phyloP scores from a whole-genome alignment of 2,797 vertebrate genomes.

The Phrynocephalus vlangalii region DNA sequence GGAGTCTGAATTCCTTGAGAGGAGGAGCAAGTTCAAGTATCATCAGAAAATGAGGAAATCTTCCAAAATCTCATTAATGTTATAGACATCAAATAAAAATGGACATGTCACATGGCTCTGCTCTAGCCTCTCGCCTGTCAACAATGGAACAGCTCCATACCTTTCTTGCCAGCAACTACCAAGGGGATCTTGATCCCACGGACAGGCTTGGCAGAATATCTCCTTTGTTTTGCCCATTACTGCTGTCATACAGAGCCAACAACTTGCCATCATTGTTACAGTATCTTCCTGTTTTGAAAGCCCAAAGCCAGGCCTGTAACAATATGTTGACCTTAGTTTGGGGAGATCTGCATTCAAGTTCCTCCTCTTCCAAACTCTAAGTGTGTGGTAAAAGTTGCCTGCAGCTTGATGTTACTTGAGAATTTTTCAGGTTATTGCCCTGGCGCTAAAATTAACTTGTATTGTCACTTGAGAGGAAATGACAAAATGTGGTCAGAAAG shows the following conservation, averaged over 20 bases:
- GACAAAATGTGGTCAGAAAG: not conserved
- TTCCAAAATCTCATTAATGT: not conserved
- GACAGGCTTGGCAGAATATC: not conserved
- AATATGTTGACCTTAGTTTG: not conserved
- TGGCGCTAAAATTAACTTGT: no score
- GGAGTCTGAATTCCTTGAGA: not conserved
- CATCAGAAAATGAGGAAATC: not conserved
- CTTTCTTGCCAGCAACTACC: not conserved
- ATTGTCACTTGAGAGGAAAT: not conserved
- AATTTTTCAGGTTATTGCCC: not conserved
- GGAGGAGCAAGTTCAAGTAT: not conserved
- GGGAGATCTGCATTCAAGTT: not conserved
- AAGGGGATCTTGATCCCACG: not conserved
- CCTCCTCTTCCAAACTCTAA: not conserved
- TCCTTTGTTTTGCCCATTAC: not conserved
- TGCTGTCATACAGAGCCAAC: not conserved
- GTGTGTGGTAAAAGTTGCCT: not conserved
- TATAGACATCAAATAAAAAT: not conserved
- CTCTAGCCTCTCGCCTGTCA: not conserved
- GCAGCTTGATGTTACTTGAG: not conserved
- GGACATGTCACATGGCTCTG: not conserved
- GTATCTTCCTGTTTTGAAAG: not conserved
- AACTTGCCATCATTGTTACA: not conserved
- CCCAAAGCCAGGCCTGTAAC: not conserved
- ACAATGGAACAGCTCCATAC: not conserved